Conservation (phyloP, 1,140 invertebrate genomes). For the Atta colombica region DNA sequence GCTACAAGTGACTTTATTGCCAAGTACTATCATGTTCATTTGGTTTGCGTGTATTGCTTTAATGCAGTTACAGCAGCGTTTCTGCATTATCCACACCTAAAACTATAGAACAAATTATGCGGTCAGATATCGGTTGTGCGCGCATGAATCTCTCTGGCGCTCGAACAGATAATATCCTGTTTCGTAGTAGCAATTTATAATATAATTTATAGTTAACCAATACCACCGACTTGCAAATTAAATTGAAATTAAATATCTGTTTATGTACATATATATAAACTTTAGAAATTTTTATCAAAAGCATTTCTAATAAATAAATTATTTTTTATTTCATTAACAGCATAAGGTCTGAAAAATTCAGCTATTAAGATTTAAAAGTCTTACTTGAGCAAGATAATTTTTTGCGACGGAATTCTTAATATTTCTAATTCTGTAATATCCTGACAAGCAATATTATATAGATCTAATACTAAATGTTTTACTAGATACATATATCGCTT, state of each 20-base stretch:
- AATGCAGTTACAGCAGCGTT: constrained; percentile 50
- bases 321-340: neutral
- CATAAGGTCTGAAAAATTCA: neutral
- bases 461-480: neutral
- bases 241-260: constrained; percentile 32
- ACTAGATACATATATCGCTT: neutral
- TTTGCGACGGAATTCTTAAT: neutral
- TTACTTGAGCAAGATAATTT: neutral
- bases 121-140: constrained; percentile 59
- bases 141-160: constrained; percentile 55
- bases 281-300: neutral
- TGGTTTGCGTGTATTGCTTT: constrained; percentile 43
- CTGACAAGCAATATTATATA: neutral
- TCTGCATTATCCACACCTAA: constrained; percentile 37
- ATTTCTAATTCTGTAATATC: neutral
- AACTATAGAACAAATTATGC: constrained; percentile 63
- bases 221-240: constrained; percentile 7
- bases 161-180: constrained; percentile 62
- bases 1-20: constrained; percentile 7
- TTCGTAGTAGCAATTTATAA: constrained; percentile 38
- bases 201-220: constrained; percentile 26
- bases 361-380: neutral
- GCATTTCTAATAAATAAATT: neutral
- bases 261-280: neutral
- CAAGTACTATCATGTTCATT: constrained; percentile 10